Conservation (phyloP, 2,113 vertebrate species). For the Nyctibius bracteatus region DNA sequence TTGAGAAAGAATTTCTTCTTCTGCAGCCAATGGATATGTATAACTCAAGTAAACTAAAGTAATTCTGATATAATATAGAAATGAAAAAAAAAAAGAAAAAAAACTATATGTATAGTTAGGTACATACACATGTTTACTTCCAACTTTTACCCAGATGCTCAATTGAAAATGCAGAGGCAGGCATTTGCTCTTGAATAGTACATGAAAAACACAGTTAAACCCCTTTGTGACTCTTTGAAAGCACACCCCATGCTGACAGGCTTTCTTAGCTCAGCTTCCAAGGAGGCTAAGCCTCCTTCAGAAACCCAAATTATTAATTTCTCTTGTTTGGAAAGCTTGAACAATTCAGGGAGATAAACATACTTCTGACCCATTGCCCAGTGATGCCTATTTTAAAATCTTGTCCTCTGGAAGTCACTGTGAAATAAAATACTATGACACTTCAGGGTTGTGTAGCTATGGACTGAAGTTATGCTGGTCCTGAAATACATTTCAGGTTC, state of each 20-base stretch:
- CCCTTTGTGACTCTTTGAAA: neutral
- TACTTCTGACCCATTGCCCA: constrained; percentile 28
- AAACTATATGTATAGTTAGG: too few relatives aligned
- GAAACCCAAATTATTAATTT: constrained; percentile 30
- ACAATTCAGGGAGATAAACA: constrained; percentile 28
- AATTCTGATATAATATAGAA: neutral
- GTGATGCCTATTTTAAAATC: neutral
- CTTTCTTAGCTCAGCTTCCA: constrained; percentile 13
- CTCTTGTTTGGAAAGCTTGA: constrained; percentile 14
- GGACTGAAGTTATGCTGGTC: neutral
- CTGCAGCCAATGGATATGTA: neutral
- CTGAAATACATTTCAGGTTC: constrained; percentile 11
- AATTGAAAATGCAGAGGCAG: neutral
- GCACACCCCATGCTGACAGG: neutral
- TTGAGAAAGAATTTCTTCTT: neutral
- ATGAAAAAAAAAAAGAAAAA: neutral
- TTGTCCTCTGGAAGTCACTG: neutral
- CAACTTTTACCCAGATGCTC: neutral
- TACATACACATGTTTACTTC: neutral
- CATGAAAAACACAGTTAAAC: neutral
- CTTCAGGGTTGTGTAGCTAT: neutral
- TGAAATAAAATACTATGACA: neutral
- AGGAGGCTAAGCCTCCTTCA: constrained; percentile 35
- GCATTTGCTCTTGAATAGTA: neutral
- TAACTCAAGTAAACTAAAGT: neutral